A percentile compares a stretch with the other conserved stretches of the same genome.
These are phyloP conservation scores for Philonicus albiceps DNA, from an alignment of 2,888 invertebrate genomes.

Conservation along the genomic window DNA sequence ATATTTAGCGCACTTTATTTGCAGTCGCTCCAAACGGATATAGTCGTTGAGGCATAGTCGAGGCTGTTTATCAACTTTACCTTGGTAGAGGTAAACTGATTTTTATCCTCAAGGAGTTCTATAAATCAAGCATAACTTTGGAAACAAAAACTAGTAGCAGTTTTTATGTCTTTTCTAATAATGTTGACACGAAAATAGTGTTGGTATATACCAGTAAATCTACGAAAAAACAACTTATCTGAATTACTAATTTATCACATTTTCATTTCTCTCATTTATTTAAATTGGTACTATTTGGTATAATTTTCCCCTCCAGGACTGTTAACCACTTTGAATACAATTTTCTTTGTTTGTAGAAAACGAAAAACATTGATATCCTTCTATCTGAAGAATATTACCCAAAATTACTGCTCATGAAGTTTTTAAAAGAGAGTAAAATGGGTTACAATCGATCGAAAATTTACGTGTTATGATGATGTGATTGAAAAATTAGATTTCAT, in stretches of 20 bases:
- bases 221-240: too few species aligned
- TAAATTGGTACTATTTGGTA: neutral
- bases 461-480: conserved; percentile 42
- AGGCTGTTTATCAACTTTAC: neutral
- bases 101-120: neutral
- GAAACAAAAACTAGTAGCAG: neutral
- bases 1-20: neutral
- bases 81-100: neutral
- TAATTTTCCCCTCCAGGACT: neutral
- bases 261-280: neutral
- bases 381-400: neutral
- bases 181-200: neutral
- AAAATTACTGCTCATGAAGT: neutral
- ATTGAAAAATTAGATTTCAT: conserved; percentile 44
- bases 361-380: neutral
- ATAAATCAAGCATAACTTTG: neutral
- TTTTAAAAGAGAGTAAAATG: neutral
- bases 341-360: too few species aligned
- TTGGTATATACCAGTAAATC: neutral
- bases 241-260: too few species aligned
- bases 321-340: too few species aligned
- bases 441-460: conserved; percentile 43
- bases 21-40: neutral
- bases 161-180: neutral
- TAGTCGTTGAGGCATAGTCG: neutral